phyloP scores from a whole-genome alignment of 53 echinoderm and acorn worm species.

The Apostichopus leukothele region DNA sequence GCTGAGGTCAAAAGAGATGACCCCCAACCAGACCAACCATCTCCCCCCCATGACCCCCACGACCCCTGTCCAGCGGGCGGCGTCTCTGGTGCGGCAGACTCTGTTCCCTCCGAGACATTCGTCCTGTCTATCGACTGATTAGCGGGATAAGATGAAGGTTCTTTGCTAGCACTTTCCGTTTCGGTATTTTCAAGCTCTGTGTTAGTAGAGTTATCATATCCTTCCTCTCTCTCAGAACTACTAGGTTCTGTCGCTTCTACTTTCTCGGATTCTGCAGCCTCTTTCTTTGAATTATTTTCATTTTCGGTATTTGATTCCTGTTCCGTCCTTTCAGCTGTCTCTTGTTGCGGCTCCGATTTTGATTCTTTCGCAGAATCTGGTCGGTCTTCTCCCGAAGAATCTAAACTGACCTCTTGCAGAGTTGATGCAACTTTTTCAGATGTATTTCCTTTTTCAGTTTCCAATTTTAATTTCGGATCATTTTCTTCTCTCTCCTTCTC shows the following conservation, averaged over 20 bases:
- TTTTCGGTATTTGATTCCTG: conserved; percentile 21
- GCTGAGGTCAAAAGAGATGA: conserved; percentile 76
- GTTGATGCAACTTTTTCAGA: neutral
- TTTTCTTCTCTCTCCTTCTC: neutral
- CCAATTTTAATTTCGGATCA: neutral
- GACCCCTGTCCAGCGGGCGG: conserved; percentile 42
- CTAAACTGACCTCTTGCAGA: neutral
- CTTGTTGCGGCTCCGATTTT: conserved; percentile 20
- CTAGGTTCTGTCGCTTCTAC: neutral
- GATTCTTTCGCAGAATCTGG: neutral
- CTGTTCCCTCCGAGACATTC: neutral
- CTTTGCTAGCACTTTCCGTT: neutral
- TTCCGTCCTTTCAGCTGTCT: conserved; percentile 28
- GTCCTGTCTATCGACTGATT: conserved; percentile 44
- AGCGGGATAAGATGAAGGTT: neutral
- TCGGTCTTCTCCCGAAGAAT: neutral
- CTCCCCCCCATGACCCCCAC: conserved; percentile 86
- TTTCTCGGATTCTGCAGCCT: neutral
- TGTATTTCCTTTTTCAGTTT: neutral
- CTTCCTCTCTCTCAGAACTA: conserved; percentile 1
- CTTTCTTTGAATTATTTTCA: neutral
- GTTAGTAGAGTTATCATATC: neutral
- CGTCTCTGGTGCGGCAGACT: neutral
- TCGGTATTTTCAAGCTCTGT: conserved; percentile 14
- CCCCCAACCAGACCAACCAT: conserved; percentile 93